Base-by-base conservation (phyloP, 2,797 vertebrate species). In the Microtus agrestis region DNA sequence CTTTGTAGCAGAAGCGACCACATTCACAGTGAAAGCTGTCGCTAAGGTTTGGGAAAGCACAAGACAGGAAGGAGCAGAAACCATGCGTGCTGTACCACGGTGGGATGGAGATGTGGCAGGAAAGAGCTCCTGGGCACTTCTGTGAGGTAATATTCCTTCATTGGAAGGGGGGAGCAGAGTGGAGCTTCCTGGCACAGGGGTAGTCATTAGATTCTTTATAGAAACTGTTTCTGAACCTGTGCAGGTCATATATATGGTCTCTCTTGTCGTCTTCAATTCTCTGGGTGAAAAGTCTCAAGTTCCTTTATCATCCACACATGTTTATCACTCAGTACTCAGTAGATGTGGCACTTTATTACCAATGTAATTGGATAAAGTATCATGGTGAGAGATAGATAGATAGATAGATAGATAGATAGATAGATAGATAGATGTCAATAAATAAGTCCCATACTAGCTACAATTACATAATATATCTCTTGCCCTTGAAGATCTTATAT, bases 401-500 rank as follows among this genome's bases (percentile, higher is more conserved):
- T 5, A 56, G 51, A n/a, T 0, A n/a, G 34, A 25, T 12, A 67
- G 21, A 43, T 1, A 77, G 15, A 46, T 2, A 15, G 25, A 54
- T 17, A 19, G 7, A 51, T 4, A 17, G 15, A 63, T 67, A 85
- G 71, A 9, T 21, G 19, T 25, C 71, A 73, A 73, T 13, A 73
- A 90, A 92, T 94, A 37, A 93, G n/a, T 15, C n/a, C 7, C 65
- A 79, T 59, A 84, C 9, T 67, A 80, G 65, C 65, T 13, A 48
- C 43, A 92, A 63, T 90, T 92, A 61, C 54, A 59, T 21, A 87
- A 48, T 87, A 25, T 84, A 84, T 94, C 88, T 87, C 88, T 19
- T 89, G 31, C 65, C 93, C 96, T 96, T 96, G 93, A 96, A 94
- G 86, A 94, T 79, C 89, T 97, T 92, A 92, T 86, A 87, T 84